Evolutionary conservation across 2,888 invertebrate genomes (phyloP), one percentile per base, ranked within the genome.

Genomic region (Deilephila elpenor): DNA sequence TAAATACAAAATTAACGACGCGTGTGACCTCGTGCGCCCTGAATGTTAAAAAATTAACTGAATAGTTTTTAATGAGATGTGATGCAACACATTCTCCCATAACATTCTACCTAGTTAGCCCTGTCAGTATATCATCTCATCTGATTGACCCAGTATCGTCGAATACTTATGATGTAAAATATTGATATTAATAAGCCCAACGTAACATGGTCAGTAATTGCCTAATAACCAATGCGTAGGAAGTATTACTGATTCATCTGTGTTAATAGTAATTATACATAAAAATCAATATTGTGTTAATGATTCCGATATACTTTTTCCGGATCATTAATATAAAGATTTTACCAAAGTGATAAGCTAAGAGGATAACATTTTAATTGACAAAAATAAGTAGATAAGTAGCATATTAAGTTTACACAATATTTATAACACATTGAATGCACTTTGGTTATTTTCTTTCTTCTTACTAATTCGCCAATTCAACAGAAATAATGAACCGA

Each of bases 51-150:
- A 37, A 67, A 56, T 5, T 56, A 56, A 73, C 34, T 20, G 37
- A 73, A 73, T 59, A 67, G 51, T 67, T 67, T 64, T 67, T 67
- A 67, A 67, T 67, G 67, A 14, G 67, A 51, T 71, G 29, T 73
- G 62, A 64, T 67, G 74, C 78, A 73, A 67, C 29, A 60, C 67
- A 51, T 64, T 44, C 44, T 51, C 67, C 44, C 44, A 51, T 67
- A 7, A 6, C 11, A 7, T 19, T 19, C 61, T 32, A 29, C 34
- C 62, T 37, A 11, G 34, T 61, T 8, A 34, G 25, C 25, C 25
- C 44, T 44, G 44, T 51, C 44, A 25, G 20, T 67, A 17, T 51
- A 51, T 51, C 67, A 67, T 67, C 25, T 51, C 67, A 67, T 67
- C 25, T 51, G 25, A 51, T 51, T 51, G 25, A 67, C 67, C 51